A percentile compares a stretch with the other conserved stretches of the same genome.
These are phyloP conservation scores for Epizoanthus ramosus DNA, from an alignment of 92 coral and sea anemone species.

Conservation along the genomic window DNA sequence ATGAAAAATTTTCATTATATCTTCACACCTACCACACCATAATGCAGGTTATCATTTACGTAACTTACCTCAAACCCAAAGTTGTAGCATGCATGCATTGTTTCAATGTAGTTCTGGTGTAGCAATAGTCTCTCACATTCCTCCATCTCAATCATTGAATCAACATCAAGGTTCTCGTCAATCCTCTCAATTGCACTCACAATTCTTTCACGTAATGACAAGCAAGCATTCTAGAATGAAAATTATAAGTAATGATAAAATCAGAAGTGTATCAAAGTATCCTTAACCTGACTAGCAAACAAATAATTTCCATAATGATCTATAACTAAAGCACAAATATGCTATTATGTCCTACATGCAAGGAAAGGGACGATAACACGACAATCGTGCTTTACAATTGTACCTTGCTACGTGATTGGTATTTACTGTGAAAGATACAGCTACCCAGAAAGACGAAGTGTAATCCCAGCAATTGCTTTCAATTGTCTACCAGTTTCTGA, in stretches of 20 bases:
- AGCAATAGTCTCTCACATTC: slow-evolving; percentile 74
- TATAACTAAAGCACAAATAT: no score
- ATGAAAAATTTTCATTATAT: no score
- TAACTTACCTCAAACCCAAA: slow-evolving; percentile 91
- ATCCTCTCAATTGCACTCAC: slow-evolving; percentile 84
- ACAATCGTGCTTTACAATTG: not conserved
- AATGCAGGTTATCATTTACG: not conserved
- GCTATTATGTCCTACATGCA: no score
- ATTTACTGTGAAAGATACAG: not conserved
- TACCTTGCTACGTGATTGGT: not conserved
- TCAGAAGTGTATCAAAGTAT: no score
- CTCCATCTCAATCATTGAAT: slow-evolving; percentile 83
- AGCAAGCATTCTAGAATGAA: slow-evolving; percentile 69
- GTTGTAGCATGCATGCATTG: slow-evolving; percentile 87
- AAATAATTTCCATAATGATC: no score
- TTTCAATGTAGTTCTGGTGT: slow-evolving; percentile 75
- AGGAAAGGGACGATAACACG: not conserved
- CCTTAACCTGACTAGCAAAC: no score
- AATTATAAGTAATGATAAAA: no score
- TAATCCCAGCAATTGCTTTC: no score
- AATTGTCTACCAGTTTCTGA: no score
- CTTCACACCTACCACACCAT: no score
- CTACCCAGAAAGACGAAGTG: no score
- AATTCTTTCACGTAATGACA: slow-evolving; percentile 74
- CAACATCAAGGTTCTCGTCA: slow-evolving; percentile 87